Base-by-base conservation (phyloP, 2,888 invertebrate genomes). In the Ornithoptera alexandrae region DNA sequence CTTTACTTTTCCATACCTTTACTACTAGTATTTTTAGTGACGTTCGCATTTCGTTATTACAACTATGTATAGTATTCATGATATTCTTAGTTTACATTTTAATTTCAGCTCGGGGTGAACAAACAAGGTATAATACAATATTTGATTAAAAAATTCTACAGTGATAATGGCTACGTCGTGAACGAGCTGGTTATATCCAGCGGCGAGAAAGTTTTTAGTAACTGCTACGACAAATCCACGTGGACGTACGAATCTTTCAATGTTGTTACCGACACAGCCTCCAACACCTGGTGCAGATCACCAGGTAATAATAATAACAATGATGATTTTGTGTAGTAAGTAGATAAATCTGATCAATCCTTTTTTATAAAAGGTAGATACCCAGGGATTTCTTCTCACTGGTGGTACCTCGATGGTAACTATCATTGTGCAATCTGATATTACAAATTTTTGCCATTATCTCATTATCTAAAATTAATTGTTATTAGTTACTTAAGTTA, bases 81-180 rank as follows among this genome's bases (percentile, higher is more conserved):
- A 30, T 30, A 30, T 30, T 30, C 30, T 5, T 30, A 5, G 3
- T 30, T 30, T 30, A 30, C 30, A 30, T 30, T 30, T 30, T 17
- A 22, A 8, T 67, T 64, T 12, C 57, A 82, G 81, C 72, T 88
- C 18, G 94, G 93, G 6, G 92, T 94, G 0, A 87, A 94, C 75
- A 85, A 91, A 12, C 80, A 89, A 0, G 96, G 96, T 3, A 90
- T 90, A 61, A 94, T 96, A 67, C 93, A 94, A 64, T 93, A 94
- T 63, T 74, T 96, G 12, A 90, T 94, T 53, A 84, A 84, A 22
- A 81, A 79, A 1, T 78, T 93, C 64, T 93, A 90, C 67, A 85
- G 90, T 70, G 94, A 94, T 73, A 85, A 86, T 59, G 94, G 94
- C 0, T 87, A 82, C 53, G 78, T 79, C 17, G 75, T 84, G 1